Evolutionary conservation across 2,888 invertebrate genomes (phyloP).

Genomic region (Chalcis sispes): DNA sequence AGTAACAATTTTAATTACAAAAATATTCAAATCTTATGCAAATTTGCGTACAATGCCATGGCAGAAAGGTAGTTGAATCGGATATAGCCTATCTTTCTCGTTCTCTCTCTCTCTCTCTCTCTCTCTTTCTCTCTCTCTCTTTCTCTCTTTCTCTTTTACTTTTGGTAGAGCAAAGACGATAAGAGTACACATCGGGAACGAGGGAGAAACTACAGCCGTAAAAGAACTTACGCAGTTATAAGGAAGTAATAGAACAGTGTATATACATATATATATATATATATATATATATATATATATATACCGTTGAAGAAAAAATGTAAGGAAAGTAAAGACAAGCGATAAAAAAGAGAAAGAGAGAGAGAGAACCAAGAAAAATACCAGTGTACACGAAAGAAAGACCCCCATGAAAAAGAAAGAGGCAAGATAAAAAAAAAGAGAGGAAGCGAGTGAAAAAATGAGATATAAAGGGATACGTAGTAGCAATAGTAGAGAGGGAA

Average conservation of each 20-base stretch:
- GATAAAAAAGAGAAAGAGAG: neutral
- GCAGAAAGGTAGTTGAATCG: neutral
- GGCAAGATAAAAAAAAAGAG: neutral
- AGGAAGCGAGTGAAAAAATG: conserved; percentile 12
- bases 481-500: neutral
- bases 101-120: too few species aligned
- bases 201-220: neutral
- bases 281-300: neutral
- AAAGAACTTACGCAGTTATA: conserved; percentile 4
- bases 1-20: conserved; percentile 40
- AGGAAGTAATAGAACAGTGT: too few species aligned
- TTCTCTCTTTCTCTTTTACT: too few species aligned
- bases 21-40: conserved; percentile 42
- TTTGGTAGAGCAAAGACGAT: conserved; percentile 21
- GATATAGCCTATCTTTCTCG: too few species aligned
- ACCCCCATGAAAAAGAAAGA: neutral
- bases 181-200: conserved; percentile 19
- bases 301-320: conserved; percentile 8
- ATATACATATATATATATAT: too few species aligned
- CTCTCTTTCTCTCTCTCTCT: too few species aligned
- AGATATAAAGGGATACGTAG: conserved; percentile 19
- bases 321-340: neutral
- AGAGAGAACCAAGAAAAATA: neutral
- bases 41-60: neutral
- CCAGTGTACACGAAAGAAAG: too few species aligned